Evolutionary conservation across 2,888 invertebrate species (phyloP).

Genomic region (Meganola albula): DNA sequence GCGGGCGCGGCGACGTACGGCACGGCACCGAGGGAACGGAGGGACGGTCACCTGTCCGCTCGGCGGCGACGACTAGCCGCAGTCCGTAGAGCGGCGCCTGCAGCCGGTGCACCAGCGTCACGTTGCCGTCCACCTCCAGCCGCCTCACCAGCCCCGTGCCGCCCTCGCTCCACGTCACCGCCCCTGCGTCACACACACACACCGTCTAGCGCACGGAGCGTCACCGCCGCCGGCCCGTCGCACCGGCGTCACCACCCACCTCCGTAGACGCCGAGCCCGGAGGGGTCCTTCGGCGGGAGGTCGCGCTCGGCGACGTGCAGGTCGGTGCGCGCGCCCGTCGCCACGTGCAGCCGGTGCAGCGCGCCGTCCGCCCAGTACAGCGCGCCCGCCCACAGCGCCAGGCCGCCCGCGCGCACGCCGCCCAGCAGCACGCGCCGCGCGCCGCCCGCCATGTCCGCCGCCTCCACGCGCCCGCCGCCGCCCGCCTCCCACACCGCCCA

Average conservation of each 20-base stretch:
- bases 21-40: not conserved
- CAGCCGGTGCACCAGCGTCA: slow-evolving; percentile 72
- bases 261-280: slow-evolving; percentile 81
- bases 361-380: slow-evolving; percentile 82
- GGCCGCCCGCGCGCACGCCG: slow-evolving; percentile 82
- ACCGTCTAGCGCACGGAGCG: not conserved
- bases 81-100: slow-evolving; percentile 83
- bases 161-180: slow-evolving; percentile 84
- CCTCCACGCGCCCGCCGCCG: slow-evolving; percentile 72
- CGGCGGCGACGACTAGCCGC: slow-evolving; percentile 79
- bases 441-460: slow-evolving; percentile 86
- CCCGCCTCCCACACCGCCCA: slow-evolving; percentile 84
- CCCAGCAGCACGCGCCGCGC: slow-evolving; percentile 75
- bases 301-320: slow-evolving; percentile 57
- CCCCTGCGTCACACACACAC: slow-evolving; percentile 40
- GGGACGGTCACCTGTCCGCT: slow-evolving; percentile 61
- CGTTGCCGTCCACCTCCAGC: slow-evolving; percentile 77
- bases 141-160: slow-evolving; percentile 81
- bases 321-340: slow-evolving; percentile 41
- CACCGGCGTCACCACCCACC: slow-evolving; percentile 28
- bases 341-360: slow-evolving; percentile 68
- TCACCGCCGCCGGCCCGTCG: not conserved
- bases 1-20: not conserved
- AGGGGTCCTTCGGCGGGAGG: slow-evolving; percentile 78
- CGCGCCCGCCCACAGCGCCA: slow-evolving; percentile 62